phyloP scores from a whole-genome alignment of 2,113 vertebrate species.

The Geococcyx californianus region DNA sequence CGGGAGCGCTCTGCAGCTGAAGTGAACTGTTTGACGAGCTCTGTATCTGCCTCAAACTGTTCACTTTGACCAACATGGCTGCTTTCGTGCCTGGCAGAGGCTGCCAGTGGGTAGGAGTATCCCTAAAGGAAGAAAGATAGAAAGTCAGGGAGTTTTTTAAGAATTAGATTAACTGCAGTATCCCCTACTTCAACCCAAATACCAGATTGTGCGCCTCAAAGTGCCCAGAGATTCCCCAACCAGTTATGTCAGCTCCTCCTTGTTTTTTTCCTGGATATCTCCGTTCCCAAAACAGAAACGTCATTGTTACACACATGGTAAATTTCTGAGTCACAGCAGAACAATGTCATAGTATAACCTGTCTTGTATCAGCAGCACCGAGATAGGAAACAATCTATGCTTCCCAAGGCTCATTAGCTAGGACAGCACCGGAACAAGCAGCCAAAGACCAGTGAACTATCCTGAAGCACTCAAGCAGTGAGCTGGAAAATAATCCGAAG shows the following conservation, averaged over 20 bases:
- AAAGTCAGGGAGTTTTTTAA: not conserved
- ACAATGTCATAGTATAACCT: not conserved
- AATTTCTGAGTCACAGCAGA: not conserved
- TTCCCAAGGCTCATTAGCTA: not conserved
- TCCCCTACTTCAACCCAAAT: not conserved
- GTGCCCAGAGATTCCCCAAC: not conserved
- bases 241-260: not conserved
- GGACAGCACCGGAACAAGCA: not conserved
- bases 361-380: not conserved
- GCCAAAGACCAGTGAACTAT: not conserved
- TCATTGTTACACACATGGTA: not conserved
- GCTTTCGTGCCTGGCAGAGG: conserved; percentile 86
- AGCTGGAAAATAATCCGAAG: not conserved
- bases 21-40: conserved; percentile 51
- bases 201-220: not conserved
- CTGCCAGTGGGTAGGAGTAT: conserved; percentile 82
- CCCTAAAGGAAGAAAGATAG: conserved; percentile 64
- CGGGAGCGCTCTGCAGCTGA: conserved; percentile 55
- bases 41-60: conserved; percentile 76
- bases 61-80: conserved; percentile 89
- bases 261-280: not conserved
- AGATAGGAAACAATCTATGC: rapidly evolving
- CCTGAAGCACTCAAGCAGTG: not conserved
- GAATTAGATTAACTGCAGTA: not conserved
- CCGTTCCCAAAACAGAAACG: not conserved